These are phyloP conservation scores for Monopis laevigella DNA, from an alignment of 2,888 invertebrate genomes.

Conservation along the genomic window DNA sequence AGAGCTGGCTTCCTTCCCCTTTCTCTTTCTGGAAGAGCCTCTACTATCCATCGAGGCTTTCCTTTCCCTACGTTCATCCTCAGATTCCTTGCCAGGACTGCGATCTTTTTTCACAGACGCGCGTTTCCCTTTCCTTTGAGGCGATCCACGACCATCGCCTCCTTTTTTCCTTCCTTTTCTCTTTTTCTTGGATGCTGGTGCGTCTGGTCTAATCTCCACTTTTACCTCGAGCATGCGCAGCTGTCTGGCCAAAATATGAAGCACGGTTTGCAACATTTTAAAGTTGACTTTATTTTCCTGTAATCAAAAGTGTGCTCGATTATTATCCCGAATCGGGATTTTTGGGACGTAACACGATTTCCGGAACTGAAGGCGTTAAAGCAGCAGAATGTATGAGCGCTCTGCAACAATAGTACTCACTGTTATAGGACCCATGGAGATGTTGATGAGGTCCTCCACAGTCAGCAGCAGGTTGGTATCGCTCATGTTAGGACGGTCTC, in stretches of 20 bases:
- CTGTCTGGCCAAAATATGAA: slow-evolving; percentile 44
- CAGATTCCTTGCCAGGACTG: slow-evolving; percentile 14
- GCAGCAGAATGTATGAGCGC: no score
- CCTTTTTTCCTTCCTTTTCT: slow-evolving; percentile 1
- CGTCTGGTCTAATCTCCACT: slow-evolving; percentile 32
- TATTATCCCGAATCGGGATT: no score
- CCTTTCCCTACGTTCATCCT: slow-evolving; percentile 17
- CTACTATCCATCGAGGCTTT: no score
- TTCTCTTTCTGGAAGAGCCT: no score
- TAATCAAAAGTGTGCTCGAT: slow-evolving; percentile 14
- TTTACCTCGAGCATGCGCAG: slow-evolving; percentile 40
- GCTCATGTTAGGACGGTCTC: slow-evolving; percentile 36
- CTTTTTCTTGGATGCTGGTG: background rate
- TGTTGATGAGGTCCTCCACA: slow-evolving; percentile 42
- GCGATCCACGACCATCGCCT: background rate
- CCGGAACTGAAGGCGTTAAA: no score
- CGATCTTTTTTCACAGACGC: slow-evolving; percentile 7
- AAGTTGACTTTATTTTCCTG: slow-evolving; percentile 39
- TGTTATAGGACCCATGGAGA: slow-evolving; percentile 33
- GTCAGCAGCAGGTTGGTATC: slow-evolving; percentile 34
- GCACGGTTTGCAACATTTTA: slow-evolving; percentile 39
- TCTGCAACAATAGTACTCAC: no score
- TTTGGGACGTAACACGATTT: no score
- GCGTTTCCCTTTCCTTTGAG: background rate
- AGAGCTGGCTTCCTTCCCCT: no score